Percentiles rank a stretch among this genome's conserved stretches.
Conservation (phyloP, 1,140 invertebrate species). For the Ceratina calcarata region DNA sequence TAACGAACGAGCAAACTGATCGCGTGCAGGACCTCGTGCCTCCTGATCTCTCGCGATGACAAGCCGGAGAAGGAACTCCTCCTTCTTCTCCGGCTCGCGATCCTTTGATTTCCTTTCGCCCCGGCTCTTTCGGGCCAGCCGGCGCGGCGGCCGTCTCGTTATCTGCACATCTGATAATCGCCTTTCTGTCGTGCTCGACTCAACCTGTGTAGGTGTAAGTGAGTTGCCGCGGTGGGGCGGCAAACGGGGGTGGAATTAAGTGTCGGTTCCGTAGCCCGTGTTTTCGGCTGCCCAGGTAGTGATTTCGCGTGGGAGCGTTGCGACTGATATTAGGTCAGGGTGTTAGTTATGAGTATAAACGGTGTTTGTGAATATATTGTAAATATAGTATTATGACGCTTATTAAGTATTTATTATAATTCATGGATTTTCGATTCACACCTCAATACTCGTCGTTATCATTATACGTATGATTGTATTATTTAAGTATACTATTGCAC, state of each 20-base stretch:
- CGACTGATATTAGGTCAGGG: no score
- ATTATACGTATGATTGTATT: no score
- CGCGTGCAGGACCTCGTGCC: conserved; percentile 40
- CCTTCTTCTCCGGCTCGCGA: not conserved
- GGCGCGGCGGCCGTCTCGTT: not conserved
- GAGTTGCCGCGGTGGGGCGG: no score
- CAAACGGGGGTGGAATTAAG: not conserved
- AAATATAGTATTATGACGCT: no score
- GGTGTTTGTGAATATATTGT: no score
- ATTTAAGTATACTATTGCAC: no score
- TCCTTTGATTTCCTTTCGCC: conserved; percentile 1
- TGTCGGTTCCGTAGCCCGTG: not conserved
- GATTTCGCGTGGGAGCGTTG: no score
- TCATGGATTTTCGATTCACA: no score
- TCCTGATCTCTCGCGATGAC: conserved; percentile 32
- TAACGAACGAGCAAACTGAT: conserved; percentile 44
- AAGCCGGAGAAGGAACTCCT: conserved; percentile 11
- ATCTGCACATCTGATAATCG: conserved; percentile 14
- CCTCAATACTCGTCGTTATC: no score
- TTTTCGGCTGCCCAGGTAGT: not conserved
- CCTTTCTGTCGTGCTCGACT: not conserved
- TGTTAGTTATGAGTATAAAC: no score
- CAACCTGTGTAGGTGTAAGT: not conserved
- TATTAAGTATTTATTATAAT: no score
- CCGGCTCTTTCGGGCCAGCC: not conserved